Percentiles rank a stretch among this genome's conserved stretches.
Evolutionary conservation across 2,113 vertebrate species (phyloP).

Genomic region (Onychostruthus taczanowskii): DNA sequence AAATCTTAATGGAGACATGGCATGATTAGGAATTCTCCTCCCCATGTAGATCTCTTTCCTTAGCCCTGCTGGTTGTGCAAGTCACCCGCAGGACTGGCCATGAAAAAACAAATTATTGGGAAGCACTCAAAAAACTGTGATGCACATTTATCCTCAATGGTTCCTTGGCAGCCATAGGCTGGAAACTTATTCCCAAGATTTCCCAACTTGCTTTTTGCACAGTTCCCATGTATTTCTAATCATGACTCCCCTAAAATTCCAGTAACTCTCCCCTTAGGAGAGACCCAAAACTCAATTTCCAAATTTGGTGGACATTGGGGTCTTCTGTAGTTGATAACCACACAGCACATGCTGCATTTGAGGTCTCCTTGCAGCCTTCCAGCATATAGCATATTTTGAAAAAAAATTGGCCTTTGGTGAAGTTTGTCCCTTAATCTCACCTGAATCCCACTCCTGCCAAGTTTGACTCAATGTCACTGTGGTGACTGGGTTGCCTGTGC

Average conservation of each 20-base stretch:
- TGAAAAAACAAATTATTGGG: not conserved
- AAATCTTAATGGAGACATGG: not conserved
- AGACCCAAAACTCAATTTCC: not conserved
- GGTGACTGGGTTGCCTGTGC: not conserved
- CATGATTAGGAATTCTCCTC: not conserved
- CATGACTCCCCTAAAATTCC: not conserved
- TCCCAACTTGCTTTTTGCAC: not conserved
- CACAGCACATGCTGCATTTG: fast-evolving
- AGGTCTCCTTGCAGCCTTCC: not conserved
- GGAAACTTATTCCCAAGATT: not conserved
- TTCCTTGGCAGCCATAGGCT: not conserved
- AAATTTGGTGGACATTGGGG: not conserved
- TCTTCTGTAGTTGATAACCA: not conserved
- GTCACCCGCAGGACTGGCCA: not conserved
- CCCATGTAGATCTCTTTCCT: not conserved
- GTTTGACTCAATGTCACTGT: fast-evolving
- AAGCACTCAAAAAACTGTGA: not conserved
- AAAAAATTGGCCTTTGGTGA: not conserved
- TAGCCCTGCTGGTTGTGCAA: not conserved
- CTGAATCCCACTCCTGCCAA: not conserved
- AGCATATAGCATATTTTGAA: not conserved
- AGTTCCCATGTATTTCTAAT: not conserved
- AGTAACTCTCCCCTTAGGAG: not conserved
- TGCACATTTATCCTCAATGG: not conserved
- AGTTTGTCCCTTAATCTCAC: not conserved